Evolutionary conservation across 2,797 vertebrate genomes (phyloP).

Genomic region (Nasua narica): DNA sequence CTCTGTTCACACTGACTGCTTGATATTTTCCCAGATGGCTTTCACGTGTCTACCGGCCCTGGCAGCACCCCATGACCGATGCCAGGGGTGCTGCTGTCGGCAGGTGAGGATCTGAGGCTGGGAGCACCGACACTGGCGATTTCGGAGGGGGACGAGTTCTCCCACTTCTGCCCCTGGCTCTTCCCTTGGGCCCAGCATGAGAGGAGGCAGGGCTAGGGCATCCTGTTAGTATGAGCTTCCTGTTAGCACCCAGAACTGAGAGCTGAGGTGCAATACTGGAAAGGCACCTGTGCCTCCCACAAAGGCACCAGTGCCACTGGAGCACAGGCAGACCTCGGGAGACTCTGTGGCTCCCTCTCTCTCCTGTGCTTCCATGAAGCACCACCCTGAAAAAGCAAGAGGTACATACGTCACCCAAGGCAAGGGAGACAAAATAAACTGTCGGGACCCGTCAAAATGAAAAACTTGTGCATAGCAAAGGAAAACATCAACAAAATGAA

Average conservation of each 20-base stretch:
- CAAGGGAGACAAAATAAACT: not conserved
- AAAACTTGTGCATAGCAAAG: not conserved
- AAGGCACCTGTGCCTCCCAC: not conserved
- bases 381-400: not conserved
- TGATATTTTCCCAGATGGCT: not conserved
- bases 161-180: fast-evolving
- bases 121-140: fast-evolving
- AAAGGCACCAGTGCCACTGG: not conserved
- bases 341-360: not conserved
- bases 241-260: not conserved
- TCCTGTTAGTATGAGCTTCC: not conserved
- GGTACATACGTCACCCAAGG: not conserved
- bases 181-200: not conserved
- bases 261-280: not conserved
- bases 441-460: not conserved
- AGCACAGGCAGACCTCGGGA: no score
- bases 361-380: not conserved
- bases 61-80: fast-evolving
- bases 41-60: fast-evolving
- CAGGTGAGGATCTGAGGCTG: not conserved
- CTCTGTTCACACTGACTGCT: fast-evolving
- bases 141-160: not conserved
- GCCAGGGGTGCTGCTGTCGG: no score
- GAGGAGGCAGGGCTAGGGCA: not conserved
- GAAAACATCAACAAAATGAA: not conserved